These are phyloP conservation scores for Colostygia pectinataria DNA, from an alignment of 2,888 invertebrate genomes.

Conservation along the genomic window DNA sequence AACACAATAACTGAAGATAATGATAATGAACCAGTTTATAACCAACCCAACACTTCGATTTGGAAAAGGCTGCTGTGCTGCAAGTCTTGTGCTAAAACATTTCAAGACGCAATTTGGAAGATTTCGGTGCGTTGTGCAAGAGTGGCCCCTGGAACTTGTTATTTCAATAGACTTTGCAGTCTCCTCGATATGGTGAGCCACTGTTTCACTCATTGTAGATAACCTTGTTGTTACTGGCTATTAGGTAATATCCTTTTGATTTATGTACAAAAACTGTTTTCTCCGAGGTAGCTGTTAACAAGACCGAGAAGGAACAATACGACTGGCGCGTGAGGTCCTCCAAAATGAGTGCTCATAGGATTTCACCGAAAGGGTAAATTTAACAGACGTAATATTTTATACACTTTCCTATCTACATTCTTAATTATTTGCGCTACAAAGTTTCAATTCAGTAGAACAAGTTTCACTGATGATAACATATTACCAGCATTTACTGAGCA, in stretches of 20 bases:
- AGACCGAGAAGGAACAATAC: slow-evolving; percentile 53
- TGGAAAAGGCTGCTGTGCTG: slow-evolving; percentile 61
- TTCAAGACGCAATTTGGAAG: slow-evolving; percentile 54
- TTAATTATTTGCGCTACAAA: no score
- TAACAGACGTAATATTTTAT: no score
- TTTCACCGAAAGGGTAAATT: slow-evolving; percentile 47
- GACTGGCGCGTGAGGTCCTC: slow-evolving; percentile 54
- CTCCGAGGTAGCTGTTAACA: slow-evolving; percentile 53
- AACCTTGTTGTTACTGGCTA: no score
- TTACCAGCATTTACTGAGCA: no score
- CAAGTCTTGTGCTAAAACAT: slow-evolving; percentile 43
- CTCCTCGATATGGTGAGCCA: slow-evolving; percentile 58
- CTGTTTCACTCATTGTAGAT: no score
- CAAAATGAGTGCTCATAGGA: slow-evolving; percentile 40
- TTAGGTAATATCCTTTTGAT: no score
- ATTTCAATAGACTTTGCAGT: slow-evolving; percentile 50
- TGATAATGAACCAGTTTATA: slow-evolving; percentile 22
- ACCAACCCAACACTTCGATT: slow-evolving; percentile 30
- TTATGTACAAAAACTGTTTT: slow-evolving; percentile 20
- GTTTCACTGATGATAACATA: no score
- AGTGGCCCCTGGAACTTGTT: slow-evolving; percentile 48
- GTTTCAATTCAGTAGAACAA: no score
- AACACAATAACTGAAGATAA: slow-evolving; percentile 42
- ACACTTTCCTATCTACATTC: background rate
- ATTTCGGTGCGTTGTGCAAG: slow-evolving; percentile 71